These are phyloP conservation scores for Lanius ludovicianus DNA, from an alignment of 2,113 vertebrate species.

Conservation along the genomic window DNA sequence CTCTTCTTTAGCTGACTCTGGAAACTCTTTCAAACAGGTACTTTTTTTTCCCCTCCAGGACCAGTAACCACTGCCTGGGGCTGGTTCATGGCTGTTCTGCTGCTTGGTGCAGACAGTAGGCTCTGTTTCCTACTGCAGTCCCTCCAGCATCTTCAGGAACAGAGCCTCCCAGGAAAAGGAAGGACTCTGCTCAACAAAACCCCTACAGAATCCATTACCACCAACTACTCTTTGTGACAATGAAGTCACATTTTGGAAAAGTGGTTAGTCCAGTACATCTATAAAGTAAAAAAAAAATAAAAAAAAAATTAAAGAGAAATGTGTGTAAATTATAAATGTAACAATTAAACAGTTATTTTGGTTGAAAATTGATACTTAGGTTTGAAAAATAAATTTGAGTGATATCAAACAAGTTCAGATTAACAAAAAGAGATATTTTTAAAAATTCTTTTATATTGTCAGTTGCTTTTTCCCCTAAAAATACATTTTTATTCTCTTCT, in stretches of 20 bases:
- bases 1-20: not conserved
- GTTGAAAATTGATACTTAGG: not conserved
- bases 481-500: not conserved
- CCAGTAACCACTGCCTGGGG: not conserved
- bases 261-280: not conserved
- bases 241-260: not conserved
- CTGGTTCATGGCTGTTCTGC: not conserved
- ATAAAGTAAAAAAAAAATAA: not conserved
- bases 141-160: not conserved
- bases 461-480: not conserved
- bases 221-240: not conserved
- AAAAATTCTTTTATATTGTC: not conserved
- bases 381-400: not conserved
- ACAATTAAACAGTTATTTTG: not conserved
- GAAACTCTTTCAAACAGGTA: not conserved
- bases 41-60: not conserved
- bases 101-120: not conserved
- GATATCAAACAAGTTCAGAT: not conserved
- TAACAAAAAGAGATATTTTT: not conserved
- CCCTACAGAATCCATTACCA: not conserved
- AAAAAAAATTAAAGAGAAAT: not conserved
- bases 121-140: not conserved
- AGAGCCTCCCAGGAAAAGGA: not conserved
- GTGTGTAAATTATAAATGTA: not conserved
- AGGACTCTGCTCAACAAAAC: not conserved